Base-by-base conservation (phyloP, 2,113 vertebrate genomes). In the Pipa parva region DNA sequence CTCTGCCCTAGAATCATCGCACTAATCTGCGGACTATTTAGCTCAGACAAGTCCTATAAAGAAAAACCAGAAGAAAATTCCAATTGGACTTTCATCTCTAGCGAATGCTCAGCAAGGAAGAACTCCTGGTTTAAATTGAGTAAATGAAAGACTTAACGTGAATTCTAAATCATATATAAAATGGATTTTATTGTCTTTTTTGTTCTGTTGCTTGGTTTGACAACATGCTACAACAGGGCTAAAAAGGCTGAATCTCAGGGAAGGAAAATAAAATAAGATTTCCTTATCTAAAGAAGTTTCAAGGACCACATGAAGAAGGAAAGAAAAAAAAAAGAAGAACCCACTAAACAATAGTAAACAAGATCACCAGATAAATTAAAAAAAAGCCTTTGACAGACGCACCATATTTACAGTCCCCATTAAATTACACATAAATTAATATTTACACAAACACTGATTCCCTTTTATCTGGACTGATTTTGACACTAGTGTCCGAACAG, bases 401-500 rank as follows among this genome's bases (percentile, higher is more conserved):
- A 98, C 95, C 95, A 93, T 99, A 99, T 99, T 94, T 99, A 99
- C 97, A 98, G 92, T 95, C 97, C 97, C 97, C 97, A 95, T 99
- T 99, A 99, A 99, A 98, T 98, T 99, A 99, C 97, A 98, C 95
- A 99, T 98, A 99, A 99, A 99, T 99, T 97, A 99, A 98, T 99
- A 98, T 99, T 92, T 98, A 98, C 95, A 90, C 94, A 92, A 96
- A 99, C 95, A 98, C 95, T 85, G 94, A 95, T 97, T 96, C 95
- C 95, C 95, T 97, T 95, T 93, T 95, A 92, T 89, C 81, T 78
- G 77, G 92, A 92, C 85, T 72, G 89, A n/a, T n/a, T n/a, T n/a
- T n/a, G n/a, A 76, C 93, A 95, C 94, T 92, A 90, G 90, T 93
- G 94, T 95, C 88, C 85, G 88, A 90, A 92, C 89, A 92, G 88